Evolutionary conservation across 30 jellyfish, hydroid and myxozoan genomes (phyloP), one percentile per base, ranked within the genome.

Genomic region (Rhopilema esculentum): DNA sequence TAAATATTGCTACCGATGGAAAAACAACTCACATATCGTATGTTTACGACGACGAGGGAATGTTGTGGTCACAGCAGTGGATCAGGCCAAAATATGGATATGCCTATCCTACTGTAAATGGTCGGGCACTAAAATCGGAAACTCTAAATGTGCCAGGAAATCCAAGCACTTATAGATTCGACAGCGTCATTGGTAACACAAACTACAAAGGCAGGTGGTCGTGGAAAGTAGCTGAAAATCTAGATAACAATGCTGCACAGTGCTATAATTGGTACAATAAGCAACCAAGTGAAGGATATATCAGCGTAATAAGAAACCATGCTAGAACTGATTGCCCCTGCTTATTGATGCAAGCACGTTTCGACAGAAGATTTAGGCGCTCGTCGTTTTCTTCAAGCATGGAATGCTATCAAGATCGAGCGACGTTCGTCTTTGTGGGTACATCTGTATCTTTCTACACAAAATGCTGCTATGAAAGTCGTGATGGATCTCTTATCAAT

Each of bases 31-130:
- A 75, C 28, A 83, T 75, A 0, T 33, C 82, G 16, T 72, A 63
- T 50, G 72, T 86, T 21, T 86, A 86, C 73, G 84, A 74, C 24
- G 94, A 75, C 49, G 89, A 33, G 28, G 83, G 83, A n/a, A 86
- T 86, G 94, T 57, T 49, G 8, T 86, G 94, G 94, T 8, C 28
- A 24, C 84, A 86, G 40, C n/a, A 66, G 32, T 82, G 91, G 91
- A 82, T 82, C 16, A 30, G 48, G 63, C 83, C 91, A 18, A 52
- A 26, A 4, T 16, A 65, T 48, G 87, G 87, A 7, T 52, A 77
- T 57, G 27, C 73, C 16, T 20, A 27, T 20, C 8, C 75, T 15
- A 48, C 17, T 17, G 62, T 19, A 27, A 16, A 16, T 23, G 26
- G 27, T 7, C 50, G 87, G 27, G 61, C n/a, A n/a, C 8, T 22